Evolutionary conservation across 2,888 invertebrate species (phyloP), one percentile per base, ranked within the genome.

Genomic region (Parnassius mnemosyne): DNA sequence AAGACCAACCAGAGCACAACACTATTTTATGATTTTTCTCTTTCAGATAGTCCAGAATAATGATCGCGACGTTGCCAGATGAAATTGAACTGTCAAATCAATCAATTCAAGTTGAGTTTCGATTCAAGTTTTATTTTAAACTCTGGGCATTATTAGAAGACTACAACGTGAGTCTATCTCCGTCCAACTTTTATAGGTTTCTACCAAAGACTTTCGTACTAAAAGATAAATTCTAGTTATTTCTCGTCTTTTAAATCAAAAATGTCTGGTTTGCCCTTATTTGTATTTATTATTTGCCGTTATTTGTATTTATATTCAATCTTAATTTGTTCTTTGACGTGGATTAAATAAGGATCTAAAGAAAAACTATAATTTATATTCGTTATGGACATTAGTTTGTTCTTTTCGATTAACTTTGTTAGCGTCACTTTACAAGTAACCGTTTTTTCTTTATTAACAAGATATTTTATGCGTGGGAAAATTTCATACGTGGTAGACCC

Each of bases 41-140:
- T 56, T 41, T 74, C 74, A 75, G 71, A 71, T 73, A 69, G 72
- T 66, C 67, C 66, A 59, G 67, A 69, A 72, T 78, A 79, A 78
- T 76, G 75, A 78, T 71, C 66, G 62, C 55, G 65, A 47, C 50
- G n/a, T 55, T 52, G 62, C 60, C 67, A 72, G 53, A 66, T 65
- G 53, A 74, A 75, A 72, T 66, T 66, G 61, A 59, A 69, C 78
- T 73, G 69, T 80, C 71, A 53, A 56, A 34, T 13, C 53, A 60
- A 50, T 54, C 50, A 46, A 53, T 56, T 66, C 67, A 72, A 69
- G 66, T 67, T 66, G 61, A 68, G 67, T 71, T 70, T 68, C 52
- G 56, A 20, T 20, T 44, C 46, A n/a, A 11, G 20, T 13, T 10
- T 51, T n/a, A 44, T 34, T 52, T 52, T 53, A 49, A 56, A 47